Evolutionary conservation across 2,113 vertebrate genomes (phyloP).

Genomic region (Recurvirostra avosetta): DNA sequence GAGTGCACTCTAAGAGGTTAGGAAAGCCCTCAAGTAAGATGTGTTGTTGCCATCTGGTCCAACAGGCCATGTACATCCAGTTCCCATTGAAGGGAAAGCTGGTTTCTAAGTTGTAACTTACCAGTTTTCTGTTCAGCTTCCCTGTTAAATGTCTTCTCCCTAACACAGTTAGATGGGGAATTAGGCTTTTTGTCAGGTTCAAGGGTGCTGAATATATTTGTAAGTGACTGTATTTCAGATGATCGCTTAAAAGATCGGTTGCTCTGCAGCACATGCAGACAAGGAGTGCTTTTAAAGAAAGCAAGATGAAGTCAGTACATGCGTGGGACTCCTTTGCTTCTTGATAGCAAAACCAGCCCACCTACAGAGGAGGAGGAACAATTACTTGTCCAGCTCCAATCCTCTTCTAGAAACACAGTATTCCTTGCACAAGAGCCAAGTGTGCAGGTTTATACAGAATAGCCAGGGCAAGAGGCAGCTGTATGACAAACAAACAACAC

Average conservation of each 20-base stretch:
- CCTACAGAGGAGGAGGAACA: not conserved
- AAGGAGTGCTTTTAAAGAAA: not conserved
- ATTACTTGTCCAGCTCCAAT: not conserved
- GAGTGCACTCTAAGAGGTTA: too few relatives aligned
- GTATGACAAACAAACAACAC: constrained; percentile 43
- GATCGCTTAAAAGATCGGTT: not conserved
- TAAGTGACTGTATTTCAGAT: not conserved
- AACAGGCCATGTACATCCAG: not conserved
- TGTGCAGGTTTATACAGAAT: fast-evolving
- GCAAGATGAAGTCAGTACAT: not conserved
- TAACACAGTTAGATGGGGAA: not conserved
- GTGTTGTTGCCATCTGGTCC: not conserved
- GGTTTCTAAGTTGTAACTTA: not conserved
- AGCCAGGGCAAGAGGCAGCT: not conserved
- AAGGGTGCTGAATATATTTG: not conserved
- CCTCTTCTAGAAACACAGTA: not conserved
- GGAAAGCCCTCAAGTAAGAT: not conserved
- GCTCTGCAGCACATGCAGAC: not conserved
- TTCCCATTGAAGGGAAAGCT: not conserved
- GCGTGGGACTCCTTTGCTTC: not conserved
- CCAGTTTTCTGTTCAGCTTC: not conserved
- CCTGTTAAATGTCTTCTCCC: not conserved
- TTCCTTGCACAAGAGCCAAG: not conserved
- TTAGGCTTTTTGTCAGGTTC: not conserved
- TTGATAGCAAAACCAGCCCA: not conserved